Evolutionary conservation across 2,888 invertebrate genomes (phyloP), one percentile per base, ranked within the genome.

Genomic region (Platycnemis pennipes): DNA sequence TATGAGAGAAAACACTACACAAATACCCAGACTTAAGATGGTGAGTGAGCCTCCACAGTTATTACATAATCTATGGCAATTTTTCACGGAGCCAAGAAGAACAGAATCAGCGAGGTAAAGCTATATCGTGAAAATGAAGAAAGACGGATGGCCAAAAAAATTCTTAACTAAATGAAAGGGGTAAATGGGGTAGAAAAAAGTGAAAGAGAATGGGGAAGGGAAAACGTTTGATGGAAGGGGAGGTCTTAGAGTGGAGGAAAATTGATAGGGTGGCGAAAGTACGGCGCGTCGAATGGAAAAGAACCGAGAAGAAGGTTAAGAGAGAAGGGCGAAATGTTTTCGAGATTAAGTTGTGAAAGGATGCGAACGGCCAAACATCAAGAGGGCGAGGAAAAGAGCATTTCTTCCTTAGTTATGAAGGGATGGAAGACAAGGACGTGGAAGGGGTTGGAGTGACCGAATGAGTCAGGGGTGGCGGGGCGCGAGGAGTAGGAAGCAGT

Each of bases 391-490:
- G 56, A 37, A 53, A 89, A 19, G 37, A 56, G 56, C 42, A 37
- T 89, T 89, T 89, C 89, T 56, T 89, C 37, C 53, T 53, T 89
- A 89, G 89, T 89, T 89, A 89, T 89, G 53, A 89, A 89, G 89
- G 49, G 26, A 53, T 53, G 19, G 45, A 19, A n/a, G n/a, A n/a
- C 3, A 37, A 26, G 2, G 63, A 26, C 22, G 56, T 56, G 22
- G 22, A 56, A 56, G 56, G 56, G 22, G 56, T 1, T 19, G 87
- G 44, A 44, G 26, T n/a, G n/a, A n/a, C n/a, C n/a, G n/a, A n/a
- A n/a, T n/a, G n/a, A n/a, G n/a, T n/a, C n/a, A n/a, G n/a, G n/a
- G n/a, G n/a, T n/a, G n/a, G n/a, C n/a, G n/a, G n/a, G n/a, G n/a
- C n/a, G n/a, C n/a, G n/a, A n/a, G n/a, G n/a, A n/a, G n/a, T n/a